Conservation (phyloP, 2,113 vertebrate species). For the Cariama cristata region DNA sequence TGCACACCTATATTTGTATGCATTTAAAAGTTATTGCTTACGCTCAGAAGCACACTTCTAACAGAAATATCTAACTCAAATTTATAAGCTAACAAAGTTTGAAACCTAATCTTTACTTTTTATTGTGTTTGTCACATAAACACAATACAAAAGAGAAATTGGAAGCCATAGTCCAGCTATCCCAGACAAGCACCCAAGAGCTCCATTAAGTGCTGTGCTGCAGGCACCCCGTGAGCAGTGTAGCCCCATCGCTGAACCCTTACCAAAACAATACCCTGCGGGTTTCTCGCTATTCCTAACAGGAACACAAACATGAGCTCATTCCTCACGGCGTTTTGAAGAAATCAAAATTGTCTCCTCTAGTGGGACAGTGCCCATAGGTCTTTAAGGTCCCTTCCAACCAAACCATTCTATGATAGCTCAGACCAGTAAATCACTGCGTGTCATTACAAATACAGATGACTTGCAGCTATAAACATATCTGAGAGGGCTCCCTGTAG, state of each 20-base stretch:
- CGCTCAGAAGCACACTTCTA: not conserved
- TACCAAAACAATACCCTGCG: not conserved
- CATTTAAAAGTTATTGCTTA: not conserved
- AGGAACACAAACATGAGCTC: not conserved
- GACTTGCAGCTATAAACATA: not conserved
- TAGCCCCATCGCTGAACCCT: not conserved
- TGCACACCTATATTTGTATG: not conserved
- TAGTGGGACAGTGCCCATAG: not conserved
- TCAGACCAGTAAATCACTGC: not conserved
- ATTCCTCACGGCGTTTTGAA: accelerated
- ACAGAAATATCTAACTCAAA: not conserved
- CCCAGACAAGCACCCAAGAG: not conserved
- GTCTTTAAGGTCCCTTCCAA: no score
- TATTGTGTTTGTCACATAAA: not conserved
- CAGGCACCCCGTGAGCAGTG: not conserved
- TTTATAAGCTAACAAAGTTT: not conserved
- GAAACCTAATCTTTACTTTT: not conserved
- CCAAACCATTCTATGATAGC: no score
- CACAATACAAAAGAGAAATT: not conserved
- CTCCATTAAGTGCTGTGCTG: accelerated
- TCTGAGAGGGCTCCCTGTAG: not conserved
- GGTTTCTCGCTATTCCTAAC: not conserved
- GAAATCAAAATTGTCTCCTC: not conserved
- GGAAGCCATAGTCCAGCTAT: not conserved
- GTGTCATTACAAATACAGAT: not conserved